Conservation (phyloP, 2,888 invertebrate species). For the Pterostichus madidus region DNA sequence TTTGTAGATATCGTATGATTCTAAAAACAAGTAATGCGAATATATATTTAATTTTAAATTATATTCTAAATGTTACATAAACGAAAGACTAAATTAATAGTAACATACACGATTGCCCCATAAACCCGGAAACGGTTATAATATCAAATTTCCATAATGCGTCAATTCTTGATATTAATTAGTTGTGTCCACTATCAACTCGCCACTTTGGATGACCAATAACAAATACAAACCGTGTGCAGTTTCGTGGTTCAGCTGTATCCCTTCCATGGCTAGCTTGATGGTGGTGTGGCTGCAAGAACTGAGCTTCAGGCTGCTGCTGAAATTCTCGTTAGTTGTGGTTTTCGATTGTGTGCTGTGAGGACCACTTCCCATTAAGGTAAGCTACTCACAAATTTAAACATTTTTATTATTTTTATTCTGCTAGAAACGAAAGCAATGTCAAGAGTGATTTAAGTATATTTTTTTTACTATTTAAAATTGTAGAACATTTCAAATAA, state of each 20-base stretch:
- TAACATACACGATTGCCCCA: background rate
- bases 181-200: background rate
- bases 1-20: too few relatives aligned
- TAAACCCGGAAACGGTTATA: background rate
- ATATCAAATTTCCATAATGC: background rate
- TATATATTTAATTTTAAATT: background rate
- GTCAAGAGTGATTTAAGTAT: too few relatives aligned
- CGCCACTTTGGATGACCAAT: constrained; percentile 16
- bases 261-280: constrained; percentile 36
- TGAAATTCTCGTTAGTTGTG: constrained; percentile 47
- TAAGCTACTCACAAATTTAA: constrained; percentile 19
- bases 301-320: background rate
- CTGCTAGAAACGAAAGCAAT: background rate
- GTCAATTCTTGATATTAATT: constrained; percentile 6
- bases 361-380: constrained; percentile 45
- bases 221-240: background rate
- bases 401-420: background rate
- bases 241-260: constrained; percentile 7
- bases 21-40: too few relatives aligned
- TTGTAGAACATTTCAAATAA: too few relatives aligned
- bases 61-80: constrained; percentile 15
- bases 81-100: constrained; percentile 6
- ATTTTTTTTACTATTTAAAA: background rate
- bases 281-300: constrained; percentile 44
- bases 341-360: constrained; percentile 51